These are phyloP conservation scores for Brachionus asplanchnoidis DNA, from an alignment of 1,140 invertebrate genomes.

Conservation along the genomic window DNA sequence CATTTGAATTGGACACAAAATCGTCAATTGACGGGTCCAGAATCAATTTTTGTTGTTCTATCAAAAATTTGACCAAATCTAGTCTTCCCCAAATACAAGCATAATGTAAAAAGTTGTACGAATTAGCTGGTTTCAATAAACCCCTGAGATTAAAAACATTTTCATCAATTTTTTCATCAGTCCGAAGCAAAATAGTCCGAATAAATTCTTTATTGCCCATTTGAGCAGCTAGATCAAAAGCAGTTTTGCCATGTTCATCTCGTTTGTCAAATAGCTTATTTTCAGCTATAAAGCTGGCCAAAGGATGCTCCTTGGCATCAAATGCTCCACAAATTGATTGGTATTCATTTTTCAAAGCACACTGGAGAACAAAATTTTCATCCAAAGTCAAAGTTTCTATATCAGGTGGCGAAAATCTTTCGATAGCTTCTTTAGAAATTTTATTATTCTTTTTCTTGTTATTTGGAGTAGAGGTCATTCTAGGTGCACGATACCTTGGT, in stretches of 20 bases:
- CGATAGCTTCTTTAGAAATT: conserved; percentile 22
- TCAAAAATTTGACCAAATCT: conserved; percentile 18
- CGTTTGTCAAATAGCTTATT: conserved; percentile 20
- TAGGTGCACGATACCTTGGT: background rate
- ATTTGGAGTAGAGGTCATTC: background rate
- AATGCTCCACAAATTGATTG: conserved; percentile 14
- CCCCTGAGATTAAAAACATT: conserved; percentile 18
- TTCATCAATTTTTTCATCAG: conserved; percentile 36
- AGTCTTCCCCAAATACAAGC: conserved; percentile 36
- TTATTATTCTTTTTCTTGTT: conserved; percentile 26
- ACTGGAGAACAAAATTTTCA: background rate
- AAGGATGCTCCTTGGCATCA: conserved; percentile 36
- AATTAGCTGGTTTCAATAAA: background rate
- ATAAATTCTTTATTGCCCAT: conserved; percentile 35
- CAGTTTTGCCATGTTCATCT: conserved; percentile 1
- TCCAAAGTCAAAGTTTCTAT: conserved; percentile 1
- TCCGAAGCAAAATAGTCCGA: background rate
- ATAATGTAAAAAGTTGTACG: conserved; percentile 35
- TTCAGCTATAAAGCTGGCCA: background rate
- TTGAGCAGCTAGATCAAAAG: conserved; percentile 28
- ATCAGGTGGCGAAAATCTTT: conserved; percentile 19
- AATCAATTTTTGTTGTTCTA: conserved; percentile 13
- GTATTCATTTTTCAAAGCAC: conserved; percentile 28
- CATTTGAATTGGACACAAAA: conserved; percentile 10
- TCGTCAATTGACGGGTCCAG: background rate